Conservation (phyloP, 2,888 invertebrate genomes). For the Rhaphigaster nebulosa region DNA sequence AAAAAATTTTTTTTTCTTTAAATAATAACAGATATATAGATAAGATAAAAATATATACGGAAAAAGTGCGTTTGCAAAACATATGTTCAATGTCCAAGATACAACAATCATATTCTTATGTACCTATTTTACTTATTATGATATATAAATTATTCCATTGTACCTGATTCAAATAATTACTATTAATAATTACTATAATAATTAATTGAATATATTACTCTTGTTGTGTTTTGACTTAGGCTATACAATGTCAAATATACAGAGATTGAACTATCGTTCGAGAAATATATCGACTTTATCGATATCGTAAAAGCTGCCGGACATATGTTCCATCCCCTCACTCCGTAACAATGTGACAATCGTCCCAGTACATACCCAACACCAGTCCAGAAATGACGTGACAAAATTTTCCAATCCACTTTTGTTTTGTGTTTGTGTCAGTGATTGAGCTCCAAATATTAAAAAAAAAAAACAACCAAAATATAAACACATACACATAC, state of each 20-base stretch:
- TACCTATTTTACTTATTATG: too few relatives aligned
- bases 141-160: too few relatives aligned
- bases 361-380: slow-evolving; percentile 31
- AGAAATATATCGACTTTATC: neutral
- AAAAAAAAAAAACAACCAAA: slow-evolving; percentile 10
- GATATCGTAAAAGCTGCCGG: neutral
- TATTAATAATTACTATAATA: too few relatives aligned
- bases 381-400: slow-evolving; percentile 50
- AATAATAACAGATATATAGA: too few relatives aligned
- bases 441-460: slow-evolving; percentile 42
- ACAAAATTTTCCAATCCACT: slow-evolving; percentile 3
- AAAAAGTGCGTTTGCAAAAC: too few relatives aligned
- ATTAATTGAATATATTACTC: neutral
- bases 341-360: slow-evolving; percentile 51
- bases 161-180: too few relatives aligned
- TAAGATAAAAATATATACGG: too few relatives aligned
- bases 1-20: too few relatives aligned
- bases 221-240: neutral
- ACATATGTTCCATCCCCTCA: neutral
- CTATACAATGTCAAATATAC: neutral
- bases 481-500: neutral
- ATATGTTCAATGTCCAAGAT: too few relatives aligned
- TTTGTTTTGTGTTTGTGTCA: slow-evolving; percentile 52
- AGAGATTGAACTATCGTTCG: neutral
- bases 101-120: too few relatives aligned